Base-by-base conservation (phyloP, 2,888 invertebrate genomes). In the Lasioglossum morio region DNA sequence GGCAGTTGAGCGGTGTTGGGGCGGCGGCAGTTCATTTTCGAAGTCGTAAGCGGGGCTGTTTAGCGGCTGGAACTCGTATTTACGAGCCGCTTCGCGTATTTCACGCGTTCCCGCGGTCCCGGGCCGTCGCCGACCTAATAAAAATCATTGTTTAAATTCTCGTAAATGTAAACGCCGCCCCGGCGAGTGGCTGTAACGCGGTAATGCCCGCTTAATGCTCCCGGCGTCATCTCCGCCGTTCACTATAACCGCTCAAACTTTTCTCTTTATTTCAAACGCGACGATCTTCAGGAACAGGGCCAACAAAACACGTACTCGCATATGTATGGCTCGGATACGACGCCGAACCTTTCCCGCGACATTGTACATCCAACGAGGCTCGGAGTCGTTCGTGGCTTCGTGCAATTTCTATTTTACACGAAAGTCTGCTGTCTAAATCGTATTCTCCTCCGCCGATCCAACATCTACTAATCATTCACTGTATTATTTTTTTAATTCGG, bases 31-130 rank as follows among this genome's bases (percentile, higher is more conserved):
- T 88, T 89, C 72, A 81, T 87, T 89, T 81, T 72, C 74, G 70
- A 82, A 89, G 82, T 83, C 75, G 79, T 85, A 89, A 89, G 75
- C 73, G 43, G 72, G 70, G 70, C 80, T 75, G 81, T 89, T 89
- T 84, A 53, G 80, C 66, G 78, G 73, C 66, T 14, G 66, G 66
- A 70, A 73, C 69, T 77, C 60, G 66, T 72, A 79, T 87, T 87
- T 87, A 83, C 69, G 78, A 75, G 76, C 43, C 37, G 69, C 72
- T 73, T 16, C 69, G 79, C 73, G 80, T 84, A 77, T 79, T 84
- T 81, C 78, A 63, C 76, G 70, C 53, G 73, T 69, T 40, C 73
- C 63, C 81, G 75, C 63, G 70, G 70, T 37, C 60, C 72, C 73
- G 53, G 73, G 79, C 72, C 69, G 30, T 72, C 72, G 57, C 40